phyloP scores from a whole-genome alignment of 2,888 invertebrate genomes.

The Zaprionus obscuricornis region DNA sequence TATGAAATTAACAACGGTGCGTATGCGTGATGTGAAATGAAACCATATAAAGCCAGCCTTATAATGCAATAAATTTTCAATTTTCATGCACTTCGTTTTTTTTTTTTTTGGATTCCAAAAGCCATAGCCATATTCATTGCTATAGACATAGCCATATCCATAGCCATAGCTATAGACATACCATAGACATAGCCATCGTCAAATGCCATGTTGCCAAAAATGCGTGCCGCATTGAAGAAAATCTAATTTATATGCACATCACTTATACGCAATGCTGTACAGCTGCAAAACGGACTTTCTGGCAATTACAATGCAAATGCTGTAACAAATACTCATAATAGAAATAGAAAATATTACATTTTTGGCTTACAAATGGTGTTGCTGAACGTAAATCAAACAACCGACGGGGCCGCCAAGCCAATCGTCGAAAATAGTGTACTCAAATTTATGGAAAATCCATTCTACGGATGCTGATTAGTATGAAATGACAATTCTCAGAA shows the following conservation, averaged over 20 bases:
- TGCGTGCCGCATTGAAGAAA: conserved; percentile 44
- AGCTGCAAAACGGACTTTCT: conserved; percentile 15
- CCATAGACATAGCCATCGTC: too few relatives aligned
- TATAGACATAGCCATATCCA: too few relatives aligned
- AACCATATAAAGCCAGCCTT: conserved; percentile 19
- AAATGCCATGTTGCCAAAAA: conserved; percentile 12
- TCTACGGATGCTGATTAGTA: conserved; percentile 78
- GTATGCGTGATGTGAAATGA: conserved; percentile 63
- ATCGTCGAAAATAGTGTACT: conserved; percentile 18
- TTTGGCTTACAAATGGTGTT: background rate
- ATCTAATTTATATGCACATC: conserved; percentile 71
- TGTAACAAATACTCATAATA: conserved; percentile 31
- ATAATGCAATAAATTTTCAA: conserved; percentile 68
- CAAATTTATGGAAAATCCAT: conserved; percentile 34
- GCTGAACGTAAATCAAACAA: conserved; percentile 7
- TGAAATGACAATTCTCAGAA: conserved; percentile 76
- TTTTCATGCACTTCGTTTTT: conserved; percentile 42
- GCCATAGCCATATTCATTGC: too few relatives aligned
- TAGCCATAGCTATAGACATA: too few relatives aligned
- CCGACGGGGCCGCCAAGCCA: background rate
- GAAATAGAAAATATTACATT: conserved; percentile 33
- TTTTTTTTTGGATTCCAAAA: conserved; percentile 23
- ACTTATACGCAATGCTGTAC: conserved; percentile 50
- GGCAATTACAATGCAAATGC: conserved; percentile 37
- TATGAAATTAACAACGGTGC: conserved; percentile 73